Percentiles rank a stretch among this genome's conserved stretches.
Conservation (phyloP, 2,888 invertebrate species). For the Lithosia quadra region DNA sequence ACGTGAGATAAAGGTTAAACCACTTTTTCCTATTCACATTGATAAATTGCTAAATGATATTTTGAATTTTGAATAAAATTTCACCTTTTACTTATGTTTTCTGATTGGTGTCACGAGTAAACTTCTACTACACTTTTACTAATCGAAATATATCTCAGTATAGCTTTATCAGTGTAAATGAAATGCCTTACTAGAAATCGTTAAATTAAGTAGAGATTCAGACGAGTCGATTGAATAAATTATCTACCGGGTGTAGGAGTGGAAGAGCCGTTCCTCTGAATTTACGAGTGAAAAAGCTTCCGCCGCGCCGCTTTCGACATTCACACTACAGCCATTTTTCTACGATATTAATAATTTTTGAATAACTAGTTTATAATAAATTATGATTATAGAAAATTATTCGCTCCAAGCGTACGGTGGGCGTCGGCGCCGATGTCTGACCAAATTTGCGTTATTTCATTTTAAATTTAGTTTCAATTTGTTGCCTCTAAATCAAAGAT, state of each 20-base stretch:
- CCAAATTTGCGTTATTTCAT: slow-evolving; percentile 10
- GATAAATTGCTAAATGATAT: too few species aligned
- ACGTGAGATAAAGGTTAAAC: not conserved
- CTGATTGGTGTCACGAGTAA: too few species aligned
- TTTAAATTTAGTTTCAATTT: slow-evolving; percentile 9
- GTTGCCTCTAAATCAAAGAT: not conserved
- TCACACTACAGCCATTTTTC: slow-evolving; percentile 57
- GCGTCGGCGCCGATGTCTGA: not conserved
- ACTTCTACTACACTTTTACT: not conserved
- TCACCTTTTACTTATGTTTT: too few species aligned
- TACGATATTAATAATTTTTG: slow-evolving; percentile 52
- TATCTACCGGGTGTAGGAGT: slow-evolving; percentile 65
- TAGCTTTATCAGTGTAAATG: slow-evolving; percentile 32
- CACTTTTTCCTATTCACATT: too few species aligned
- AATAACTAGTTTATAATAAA: slow-evolving; percentile 48
- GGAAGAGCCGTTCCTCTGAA: slow-evolving; percentile 66
- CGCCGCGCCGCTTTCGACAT: slow-evolving; percentile 63
- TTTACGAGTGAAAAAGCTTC: slow-evolving; percentile 76
- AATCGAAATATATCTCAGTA: slow-evolving; percentile 6
- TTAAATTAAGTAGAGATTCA: slow-evolving; percentile 60
- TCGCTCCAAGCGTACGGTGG: not conserved
- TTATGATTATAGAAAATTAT: slow-evolving; percentile 32
- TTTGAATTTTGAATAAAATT: not conserved
- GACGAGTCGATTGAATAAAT: slow-evolving; percentile 61
- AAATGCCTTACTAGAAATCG: slow-evolving; percentile 55